A percentile compares a stretch with the other conserved stretches of the same genome.
These are phyloP conservation scores for Polypterus bichir DNA, from an alignment of 2,113 vertebrate genomes.

Conservation along the genomic window DNA sequence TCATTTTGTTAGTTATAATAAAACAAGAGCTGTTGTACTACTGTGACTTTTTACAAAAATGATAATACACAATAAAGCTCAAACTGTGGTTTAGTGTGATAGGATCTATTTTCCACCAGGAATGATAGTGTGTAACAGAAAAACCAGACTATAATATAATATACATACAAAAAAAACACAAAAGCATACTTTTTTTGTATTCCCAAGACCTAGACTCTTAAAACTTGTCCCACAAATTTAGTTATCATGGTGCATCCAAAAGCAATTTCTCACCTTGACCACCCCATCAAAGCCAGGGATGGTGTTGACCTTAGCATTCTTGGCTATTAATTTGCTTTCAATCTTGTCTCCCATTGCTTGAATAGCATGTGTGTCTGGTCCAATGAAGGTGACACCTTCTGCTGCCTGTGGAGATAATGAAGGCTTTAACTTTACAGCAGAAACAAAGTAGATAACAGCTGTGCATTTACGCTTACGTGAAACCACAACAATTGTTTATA, in stretches of 20 bases:
- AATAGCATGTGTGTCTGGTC: constrained; percentile 82
- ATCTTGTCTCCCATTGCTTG: constrained; percentile 94
- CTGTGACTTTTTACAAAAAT: too few species aligned
- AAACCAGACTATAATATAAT: too few species aligned
- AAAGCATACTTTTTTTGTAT: too few species aligned
- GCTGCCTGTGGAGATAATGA: constrained; percentile 72
- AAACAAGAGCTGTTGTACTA: too few species aligned
- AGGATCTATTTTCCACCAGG: too few species aligned
- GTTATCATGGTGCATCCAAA: constrained; percentile 1
- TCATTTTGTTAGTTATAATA: too few species aligned
- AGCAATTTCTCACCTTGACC: constrained; percentile 68
- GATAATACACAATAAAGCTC: too few species aligned
- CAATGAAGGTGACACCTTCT: constrained; percentile 83
- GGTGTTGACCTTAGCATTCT: constrained; percentile 87
- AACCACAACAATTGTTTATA: constrained; percentile 8
- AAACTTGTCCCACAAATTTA: too few species aligned
- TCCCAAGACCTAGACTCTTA: too few species aligned
- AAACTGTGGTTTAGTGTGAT: too few species aligned
- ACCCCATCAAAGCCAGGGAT: constrained; percentile 96
- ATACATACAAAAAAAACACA: too few species aligned
- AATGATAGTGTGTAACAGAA: too few species aligned
- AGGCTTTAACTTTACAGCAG: constrained; percentile 53
- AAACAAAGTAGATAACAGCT: constrained; percentile 44
- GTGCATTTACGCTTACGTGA: constrained; percentile 20
- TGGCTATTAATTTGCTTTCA: constrained; percentile 93